Evolutionary conservation across 2,113 vertebrate genomes (phyloP), one percentile per base, ranked within the genome.

Genomic region (Lota lota): DNA sequence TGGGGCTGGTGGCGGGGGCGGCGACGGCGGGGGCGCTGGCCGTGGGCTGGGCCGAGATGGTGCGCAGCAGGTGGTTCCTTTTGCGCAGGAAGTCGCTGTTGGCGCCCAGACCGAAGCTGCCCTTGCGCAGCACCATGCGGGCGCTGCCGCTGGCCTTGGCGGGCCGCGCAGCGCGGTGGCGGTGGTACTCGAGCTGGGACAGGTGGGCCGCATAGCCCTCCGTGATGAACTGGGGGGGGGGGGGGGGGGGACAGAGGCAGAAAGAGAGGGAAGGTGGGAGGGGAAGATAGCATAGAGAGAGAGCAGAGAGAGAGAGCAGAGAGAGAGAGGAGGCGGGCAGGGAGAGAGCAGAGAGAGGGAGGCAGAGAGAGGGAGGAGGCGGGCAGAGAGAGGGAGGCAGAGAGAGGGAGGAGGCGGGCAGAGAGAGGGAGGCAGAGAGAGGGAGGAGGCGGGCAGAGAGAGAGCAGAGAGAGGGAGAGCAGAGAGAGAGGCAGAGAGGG

Each of bases 121-220:
- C 93, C 64, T 99, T 99, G 12, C 97, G 94, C 50, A 99, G 91
- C 0, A 94, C 95, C 95, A 99, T 98, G 69, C 97, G 95, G 0
- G 95, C 91, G 21, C 92, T 94, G 81, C 92, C 94, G 81, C 93
- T 94, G 78, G 96, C 95, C 88, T 99, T 98, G 71, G 96, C 95
- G 0, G 96, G 96, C 6, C 96, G 93, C 0, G 96, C 40, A 0
- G 40, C 40, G 10, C 40, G 93, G 33, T 97, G 95, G 75, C 98
- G 96, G 80, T 88, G 94, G 87, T 95, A 97, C 89, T 97, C 95
- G 87, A 97, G 93, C 92, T 96, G 95, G 5, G 95, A 95, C 82
- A 98, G 89, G 86, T 99, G 97, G 50, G 97, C 89, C 0, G 97
- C 97, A 0, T 99, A 99, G 40, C 97, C 97, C 1, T 99, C 97